Percentiles rank a stretch among this genome's conserved stretches.
These are phyloP conservation scores for Cryptus armator DNA, from an alignment of 2,888 invertebrate species.

Conservation along the genomic window DNA sequence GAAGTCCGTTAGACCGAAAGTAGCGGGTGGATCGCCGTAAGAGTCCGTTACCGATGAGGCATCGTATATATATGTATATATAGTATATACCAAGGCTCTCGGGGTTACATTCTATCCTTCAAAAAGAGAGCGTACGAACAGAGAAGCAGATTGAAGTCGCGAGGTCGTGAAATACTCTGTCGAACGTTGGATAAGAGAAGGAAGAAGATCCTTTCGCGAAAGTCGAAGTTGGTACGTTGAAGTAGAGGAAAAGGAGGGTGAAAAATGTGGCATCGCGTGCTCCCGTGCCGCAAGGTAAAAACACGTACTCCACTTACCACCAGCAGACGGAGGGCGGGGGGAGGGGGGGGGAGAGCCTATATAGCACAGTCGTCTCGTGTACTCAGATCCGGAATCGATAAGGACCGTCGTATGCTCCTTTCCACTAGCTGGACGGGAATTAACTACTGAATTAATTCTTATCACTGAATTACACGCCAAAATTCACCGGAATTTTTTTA, in stretches of 20 bases:
- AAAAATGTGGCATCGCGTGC: slow-evolving; percentile 69
- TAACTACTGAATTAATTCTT: slow-evolving; percentile 40
- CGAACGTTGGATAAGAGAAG: slow-evolving; percentile 29
- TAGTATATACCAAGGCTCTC: neutral
- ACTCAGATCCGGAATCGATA: slow-evolving; percentile 64
- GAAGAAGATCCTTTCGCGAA: slow-evolving; percentile 54
- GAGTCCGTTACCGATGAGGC: slow-evolving; percentile 76
- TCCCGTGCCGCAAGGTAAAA: slow-evolving; percentile 59
- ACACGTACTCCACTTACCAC: slow-evolving; percentile 65
- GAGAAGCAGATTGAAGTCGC: slow-evolving; percentile 53
- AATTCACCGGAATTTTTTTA: neutral
- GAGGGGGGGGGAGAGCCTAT: slow-evolving; percentile 4
- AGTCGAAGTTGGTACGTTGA: slow-evolving; percentile 25
- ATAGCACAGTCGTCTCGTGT: slow-evolving; percentile 53
- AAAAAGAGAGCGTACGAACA: slow-evolving; percentile 60
- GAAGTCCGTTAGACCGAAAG: slow-evolving; percentile 80
- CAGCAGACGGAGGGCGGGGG: slow-evolving; percentile 46
- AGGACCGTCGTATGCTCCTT: slow-evolving; percentile 52
- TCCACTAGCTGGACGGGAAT: slow-evolving; percentile 13
- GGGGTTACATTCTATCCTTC: slow-evolving; percentile 11
- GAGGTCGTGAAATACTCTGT: slow-evolving; percentile 64
- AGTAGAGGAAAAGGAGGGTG: slow-evolving; percentile 55
- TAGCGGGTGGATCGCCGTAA: slow-evolving; percentile 78
- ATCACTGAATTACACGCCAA: neutral
- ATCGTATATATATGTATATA: slow-evolving; percentile 20